These are phyloP conservation scores for Pseudoatta argentina DNA, from an alignment of 1,140 invertebrate species.

Conservation along the genomic window DNA sequence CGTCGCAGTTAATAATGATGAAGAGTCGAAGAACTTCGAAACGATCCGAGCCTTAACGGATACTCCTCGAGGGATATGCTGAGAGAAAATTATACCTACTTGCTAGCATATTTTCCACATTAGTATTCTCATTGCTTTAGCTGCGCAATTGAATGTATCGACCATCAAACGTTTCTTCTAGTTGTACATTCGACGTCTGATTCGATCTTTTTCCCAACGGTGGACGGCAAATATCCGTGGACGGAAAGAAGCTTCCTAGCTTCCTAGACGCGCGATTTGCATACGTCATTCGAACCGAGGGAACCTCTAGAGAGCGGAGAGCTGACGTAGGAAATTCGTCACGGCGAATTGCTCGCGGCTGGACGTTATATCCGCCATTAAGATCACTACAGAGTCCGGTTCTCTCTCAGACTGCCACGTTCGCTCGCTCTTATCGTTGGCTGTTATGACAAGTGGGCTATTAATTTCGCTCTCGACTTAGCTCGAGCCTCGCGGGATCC, in stretches of 20 bases:
- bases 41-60: neutral
- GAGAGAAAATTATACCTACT: slow-evolving; percentile 5
- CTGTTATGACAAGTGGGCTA: slow-evolving; percentile 77
- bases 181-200: neutral
- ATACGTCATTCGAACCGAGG: slow-evolving; percentile 71
- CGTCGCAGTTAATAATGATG: slow-evolving; percentile 14
- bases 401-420: slow-evolving; percentile 55
- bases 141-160: neutral
- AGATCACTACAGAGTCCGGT: slow-evolving; percentile 67
- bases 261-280: slow-evolving; percentile 71
- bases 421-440: slow-evolving; percentile 66
- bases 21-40: neutral
- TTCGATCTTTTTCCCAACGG: neutral
- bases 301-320: slow-evolving; percentile 63
- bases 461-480: slow-evolving; percentile 75
- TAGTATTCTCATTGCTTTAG: neutral
- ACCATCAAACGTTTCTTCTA: neutral
- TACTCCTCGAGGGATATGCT: no score
- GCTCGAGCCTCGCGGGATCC: slow-evolving; percentile 40
- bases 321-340: slow-evolving; percentile 76
- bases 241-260: slow-evolving; percentile 4
- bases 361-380: slow-evolving; percentile 66
- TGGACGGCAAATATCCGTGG: neutral
- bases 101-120: neutral
- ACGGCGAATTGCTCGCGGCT: slow-evolving; percentile 74